Conservation (phyloP, 2,888 invertebrate genomes). For the Agrochola lota region DNA sequence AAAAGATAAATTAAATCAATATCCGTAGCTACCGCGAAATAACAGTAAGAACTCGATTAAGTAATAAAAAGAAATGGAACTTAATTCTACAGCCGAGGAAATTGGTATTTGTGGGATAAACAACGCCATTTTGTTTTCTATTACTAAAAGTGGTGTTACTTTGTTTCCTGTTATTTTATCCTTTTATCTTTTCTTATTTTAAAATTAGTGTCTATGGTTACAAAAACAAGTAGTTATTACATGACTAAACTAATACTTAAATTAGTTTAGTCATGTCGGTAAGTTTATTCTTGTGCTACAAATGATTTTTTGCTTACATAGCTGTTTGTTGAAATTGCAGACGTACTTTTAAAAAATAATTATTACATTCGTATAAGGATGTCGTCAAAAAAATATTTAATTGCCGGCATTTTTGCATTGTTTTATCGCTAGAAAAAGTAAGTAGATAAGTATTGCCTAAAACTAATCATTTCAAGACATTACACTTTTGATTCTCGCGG, state of each 20-base stretch:
- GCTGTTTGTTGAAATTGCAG: background rate
- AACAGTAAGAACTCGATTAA: conserved; percentile 33
- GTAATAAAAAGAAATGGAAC: conserved; percentile 49
- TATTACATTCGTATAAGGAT: background rate
- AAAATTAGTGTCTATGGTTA: background rate
- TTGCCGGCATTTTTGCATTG: too few species aligned
- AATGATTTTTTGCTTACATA: background rate
- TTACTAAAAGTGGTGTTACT: conserved; percentile 26
- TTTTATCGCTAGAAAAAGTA: background rate
- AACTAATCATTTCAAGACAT: background rate
- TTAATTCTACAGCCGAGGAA: conserved; percentile 24
- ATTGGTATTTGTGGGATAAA: conserved; percentile 35
- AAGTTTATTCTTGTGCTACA: background rate
- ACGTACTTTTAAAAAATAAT: too few species aligned
- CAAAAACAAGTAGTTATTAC: too few species aligned
- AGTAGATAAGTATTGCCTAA: background rate
- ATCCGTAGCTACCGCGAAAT: conserved; percentile 22
- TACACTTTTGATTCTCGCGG: background rate
- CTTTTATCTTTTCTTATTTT: background rate
- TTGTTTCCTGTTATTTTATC: background rate
- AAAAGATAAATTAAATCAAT: conserved; percentile 20
- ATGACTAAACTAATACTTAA: too few species aligned
- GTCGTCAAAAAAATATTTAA: background rate
- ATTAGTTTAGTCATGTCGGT: background rate
- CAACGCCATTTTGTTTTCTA: conserved; percentile 41